These are phyloP conservation scores for Megaceryle alcyon DNA, from an alignment of 2,797 vertebrate genomes.

Conservation along the genomic window DNA sequence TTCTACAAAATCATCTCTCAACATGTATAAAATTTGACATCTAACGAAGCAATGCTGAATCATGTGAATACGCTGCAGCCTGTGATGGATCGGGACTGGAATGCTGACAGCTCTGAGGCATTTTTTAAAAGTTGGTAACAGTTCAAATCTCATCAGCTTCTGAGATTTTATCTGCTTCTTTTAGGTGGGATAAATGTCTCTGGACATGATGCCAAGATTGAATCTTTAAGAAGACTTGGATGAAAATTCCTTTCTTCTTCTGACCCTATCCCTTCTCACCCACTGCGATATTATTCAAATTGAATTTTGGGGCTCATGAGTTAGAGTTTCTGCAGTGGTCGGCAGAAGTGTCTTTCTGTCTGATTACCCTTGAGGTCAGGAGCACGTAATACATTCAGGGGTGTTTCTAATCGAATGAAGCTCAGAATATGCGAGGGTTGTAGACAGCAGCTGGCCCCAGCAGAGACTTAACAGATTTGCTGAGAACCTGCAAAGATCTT, in stretches of 20 bases:
- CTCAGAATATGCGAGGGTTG: constrained; percentile 47
- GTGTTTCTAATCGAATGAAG: constrained; percentile 49
- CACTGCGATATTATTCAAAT: constrained; percentile 36
- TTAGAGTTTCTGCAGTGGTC: constrained; percentile 45
- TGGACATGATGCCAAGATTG: constrained; percentile 14
- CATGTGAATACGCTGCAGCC: neutral
- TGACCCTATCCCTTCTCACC: neutral
- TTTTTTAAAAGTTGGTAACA: constrained; percentile 28
- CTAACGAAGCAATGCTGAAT: constrained; percentile 46
- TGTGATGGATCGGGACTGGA: neutral
- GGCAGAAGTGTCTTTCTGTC: constrained; percentile 33
- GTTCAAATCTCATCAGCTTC: constrained; percentile 52
- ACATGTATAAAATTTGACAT: neutral
- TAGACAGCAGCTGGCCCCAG: constrained; percentile 69
- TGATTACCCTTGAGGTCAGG: constrained; percentile 54
- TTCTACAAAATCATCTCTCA: neutral
- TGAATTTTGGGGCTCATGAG: neutral
- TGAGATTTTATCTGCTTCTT: constrained; percentile 49
- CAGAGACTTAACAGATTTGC: constrained; percentile 67
- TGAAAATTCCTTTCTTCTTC: constrained; percentile 23
- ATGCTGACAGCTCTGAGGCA: constrained; percentile 31
- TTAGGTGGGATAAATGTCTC: constrained; percentile 27
- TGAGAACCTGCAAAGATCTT: constrained; percentile 70
- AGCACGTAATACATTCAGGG: constrained; percentile 36
- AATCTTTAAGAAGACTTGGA: constrained; percentile 18